A percentile compares a stretch with the other conserved stretches of the same genome.
phyloP scores from a whole-genome alignment of 2,113 vertebrate genomes.

The Ondatra zibethicus region DNA sequence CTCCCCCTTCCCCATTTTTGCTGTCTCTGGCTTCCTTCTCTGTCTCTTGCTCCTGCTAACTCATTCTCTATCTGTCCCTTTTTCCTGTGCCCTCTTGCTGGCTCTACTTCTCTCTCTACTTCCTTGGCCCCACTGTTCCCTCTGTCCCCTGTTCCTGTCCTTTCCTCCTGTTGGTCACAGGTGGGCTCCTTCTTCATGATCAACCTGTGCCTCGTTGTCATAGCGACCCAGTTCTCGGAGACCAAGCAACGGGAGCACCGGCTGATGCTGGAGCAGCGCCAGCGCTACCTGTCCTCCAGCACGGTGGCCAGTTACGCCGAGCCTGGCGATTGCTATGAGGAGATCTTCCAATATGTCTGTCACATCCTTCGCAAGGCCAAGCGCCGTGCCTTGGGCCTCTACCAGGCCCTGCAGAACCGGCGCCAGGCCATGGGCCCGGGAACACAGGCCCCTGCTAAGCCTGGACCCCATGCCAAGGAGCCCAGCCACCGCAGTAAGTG shows the following conservation, averaged over 20 bases:
- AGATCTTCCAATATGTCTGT: constrained; percentile 96
- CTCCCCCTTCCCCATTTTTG: background rate
- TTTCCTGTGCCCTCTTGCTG: background rate
- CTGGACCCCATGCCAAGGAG: constrained; percentile 81
- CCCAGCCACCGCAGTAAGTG: constrained; percentile 86
- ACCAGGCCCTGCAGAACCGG: constrained; percentile 90
- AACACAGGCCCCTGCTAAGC: constrained; percentile 37
- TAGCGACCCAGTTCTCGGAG: constrained; percentile 98
- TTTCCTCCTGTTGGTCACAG: constrained; percentile 83
- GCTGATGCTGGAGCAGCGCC: constrained; percentile 98
- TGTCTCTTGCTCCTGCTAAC: background rate
- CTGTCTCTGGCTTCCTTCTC: background rate
- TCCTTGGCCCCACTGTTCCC: background rate
- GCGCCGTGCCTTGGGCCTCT: constrained; percentile 89
- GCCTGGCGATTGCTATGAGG: constrained; percentile 97
- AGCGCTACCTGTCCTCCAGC: constrained; percentile 94
- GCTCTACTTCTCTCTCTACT: too few species aligned
- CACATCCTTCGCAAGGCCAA: constrained; percentile 94
- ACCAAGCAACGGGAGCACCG: constrained; percentile 99
- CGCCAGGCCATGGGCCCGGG: constrained; percentile 82
- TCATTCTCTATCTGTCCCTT: background rate
- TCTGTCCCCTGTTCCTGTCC: constrained; percentile 48
- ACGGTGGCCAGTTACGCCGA: constrained; percentile 95
- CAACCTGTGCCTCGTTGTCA: constrained; percentile 99
- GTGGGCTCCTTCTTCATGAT: constrained; percentile 87